phyloP scores from a whole-genome alignment of 2,113 vertebrate species.

The Caranx melampygus region DNA sequence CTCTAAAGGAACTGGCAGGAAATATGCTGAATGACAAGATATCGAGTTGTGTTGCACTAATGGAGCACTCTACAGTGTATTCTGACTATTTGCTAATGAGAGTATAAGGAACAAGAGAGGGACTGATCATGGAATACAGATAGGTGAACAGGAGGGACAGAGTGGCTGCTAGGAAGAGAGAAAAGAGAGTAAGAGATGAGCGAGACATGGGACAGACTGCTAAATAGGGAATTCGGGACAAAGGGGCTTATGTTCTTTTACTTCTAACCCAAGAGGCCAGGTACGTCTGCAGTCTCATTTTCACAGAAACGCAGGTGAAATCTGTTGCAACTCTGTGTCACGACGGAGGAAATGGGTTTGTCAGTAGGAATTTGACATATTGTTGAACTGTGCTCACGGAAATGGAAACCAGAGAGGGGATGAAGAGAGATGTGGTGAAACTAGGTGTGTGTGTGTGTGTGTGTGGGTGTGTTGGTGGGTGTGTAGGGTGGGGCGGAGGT shows the following conservation, averaged over 20 bases:
- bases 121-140: constrained; percentile 42
- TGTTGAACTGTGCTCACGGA: background rate
- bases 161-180: constrained; percentile 10
- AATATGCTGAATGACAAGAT: constrained; percentile 20
- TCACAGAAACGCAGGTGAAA: constrained; percentile 33
- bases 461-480: background rate
- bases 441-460: background rate
- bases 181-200: constrained; percentile 16
- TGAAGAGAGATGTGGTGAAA: constrained; percentile 23
- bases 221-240: constrained; percentile 48
- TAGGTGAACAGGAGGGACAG: constrained; percentile 16
- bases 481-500: background rate
- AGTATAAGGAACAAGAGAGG: constrained; percentile 29
- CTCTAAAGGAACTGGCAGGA: background rate
- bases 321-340: background rate
- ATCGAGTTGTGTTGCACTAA: constrained; percentile 23
- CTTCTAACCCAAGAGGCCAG: constrained; percentile 11
- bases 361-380: constrained; percentile 43
- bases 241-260: constrained; percentile 43
- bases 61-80: constrained; percentile 17
- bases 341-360: background rate
- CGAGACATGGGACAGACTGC: constrained; percentile 33
- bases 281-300: constrained; percentile 8
- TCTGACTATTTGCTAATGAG: constrained; percentile 34
- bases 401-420: constrained; percentile 17